A percentile compares a stretch with the other conserved stretches of the same genome.
Conservation (phyloP, 2,113 vertebrate species). For the Tenrec ecaudatus region DNA sequence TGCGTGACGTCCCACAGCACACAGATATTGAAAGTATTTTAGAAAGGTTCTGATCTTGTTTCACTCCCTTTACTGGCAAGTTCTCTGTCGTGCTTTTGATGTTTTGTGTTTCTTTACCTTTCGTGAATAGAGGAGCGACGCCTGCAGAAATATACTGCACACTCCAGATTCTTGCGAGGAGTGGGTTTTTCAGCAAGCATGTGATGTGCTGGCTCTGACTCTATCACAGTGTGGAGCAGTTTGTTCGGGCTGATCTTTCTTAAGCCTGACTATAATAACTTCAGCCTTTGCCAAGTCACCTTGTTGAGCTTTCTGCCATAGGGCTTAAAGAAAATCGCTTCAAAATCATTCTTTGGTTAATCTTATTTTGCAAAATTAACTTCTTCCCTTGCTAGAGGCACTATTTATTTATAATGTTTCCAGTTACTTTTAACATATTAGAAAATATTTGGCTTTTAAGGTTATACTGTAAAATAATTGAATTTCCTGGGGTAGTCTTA, state of each 20-base stretch:
- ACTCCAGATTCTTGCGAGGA: conserved; percentile 68
- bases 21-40: background rate
- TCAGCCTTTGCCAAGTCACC: conserved; percentile 60
- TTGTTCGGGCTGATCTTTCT: conserved; percentile 52
- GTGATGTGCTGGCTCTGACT: conserved; percentile 62
- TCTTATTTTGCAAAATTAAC: conserved; percentile 28
- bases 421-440: conserved; percentile 39
- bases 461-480: background rate
- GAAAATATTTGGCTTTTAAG: conserved; percentile 26
- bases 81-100: conserved; percentile 41
- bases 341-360: conserved; percentile 43
- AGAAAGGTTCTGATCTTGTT: conserved; percentile 58
- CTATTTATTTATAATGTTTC: background rate
- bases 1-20: background rate
- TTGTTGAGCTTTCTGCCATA: conserved; percentile 71
- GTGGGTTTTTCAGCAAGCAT: conserved; percentile 72
- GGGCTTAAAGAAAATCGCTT: conserved; percentile 63
- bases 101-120: conserved; percentile 35
- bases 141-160: conserved; percentile 58
- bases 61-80: conserved; percentile 62
- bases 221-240: conserved; percentile 21
- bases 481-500: background rate
- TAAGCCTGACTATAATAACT: conserved; percentile 50
- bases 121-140: conserved; percentile 68
- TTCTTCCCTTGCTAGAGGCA: background rate